These are phyloP conservation scores for Tetramorium parvispinum DNA, from an alignment of 1,140 invertebrate genomes.

Conservation along the genomic window DNA sequence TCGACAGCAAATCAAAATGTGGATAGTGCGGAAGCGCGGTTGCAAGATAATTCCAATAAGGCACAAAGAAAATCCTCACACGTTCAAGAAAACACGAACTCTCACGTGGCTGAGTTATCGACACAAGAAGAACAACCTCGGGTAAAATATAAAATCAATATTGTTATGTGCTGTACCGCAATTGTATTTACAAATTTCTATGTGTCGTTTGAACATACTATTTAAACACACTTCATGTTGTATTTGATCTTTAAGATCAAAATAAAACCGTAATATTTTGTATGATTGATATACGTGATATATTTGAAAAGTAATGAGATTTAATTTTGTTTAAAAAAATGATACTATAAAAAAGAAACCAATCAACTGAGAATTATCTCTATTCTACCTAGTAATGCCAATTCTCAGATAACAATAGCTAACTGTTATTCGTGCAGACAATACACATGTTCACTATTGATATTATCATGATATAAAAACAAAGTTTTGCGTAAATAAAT, in stretches of 20 bases:
- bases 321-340: too few relatives aligned
- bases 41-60: slow-evolving; percentile 65
- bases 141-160: slow-evolving; percentile 62
- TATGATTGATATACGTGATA: not conserved
- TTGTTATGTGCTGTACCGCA: not conserved
- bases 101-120: slow-evolving; percentile 30
- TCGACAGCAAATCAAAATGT: slow-evolving; percentile 17
- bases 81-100: slow-evolving; percentile 37
- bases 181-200: not conserved
- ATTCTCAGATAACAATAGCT: not conserved
- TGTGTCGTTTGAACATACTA: not conserved
- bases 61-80: slow-evolving; percentile 53
- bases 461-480: not conserved
- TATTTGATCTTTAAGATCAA: not conserved
- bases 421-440: not conserved
- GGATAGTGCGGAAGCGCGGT: not conserved
- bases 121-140: slow-evolving; percentile 68
- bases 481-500: not conserved
- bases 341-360: too few relatives aligned
- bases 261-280: not conserved
- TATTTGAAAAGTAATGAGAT: too few relatives aligned
- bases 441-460: not conserved
- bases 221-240: not conserved
- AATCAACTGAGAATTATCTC: too few relatives aligned
- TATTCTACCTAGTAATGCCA: too few relatives aligned